phyloP scores from a whole-genome alignment of 1,140 invertebrate species.

The Spodoptera litura region DNA sequence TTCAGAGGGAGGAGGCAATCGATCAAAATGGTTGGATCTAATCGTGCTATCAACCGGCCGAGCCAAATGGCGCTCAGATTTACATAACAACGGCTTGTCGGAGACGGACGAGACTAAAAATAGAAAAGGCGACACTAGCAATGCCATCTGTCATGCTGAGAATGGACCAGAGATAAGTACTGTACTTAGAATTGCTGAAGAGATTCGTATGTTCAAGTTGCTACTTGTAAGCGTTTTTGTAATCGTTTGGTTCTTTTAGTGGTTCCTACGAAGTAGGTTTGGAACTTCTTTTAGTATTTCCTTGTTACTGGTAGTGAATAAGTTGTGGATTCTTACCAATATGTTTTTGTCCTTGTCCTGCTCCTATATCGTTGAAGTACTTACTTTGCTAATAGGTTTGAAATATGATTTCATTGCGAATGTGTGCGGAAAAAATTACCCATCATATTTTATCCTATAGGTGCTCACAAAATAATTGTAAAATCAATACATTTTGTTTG shows the following conservation, averaged over 20 bases:
- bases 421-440: too few species aligned
- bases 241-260: neutral
- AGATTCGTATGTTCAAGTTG: neutral
- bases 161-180: constrained; percentile 1
- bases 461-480: too few species aligned
- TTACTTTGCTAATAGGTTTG: too few species aligned
- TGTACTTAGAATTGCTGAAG: neutral
- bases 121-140: neutral
- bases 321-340: neutral
- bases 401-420: too few species aligned
- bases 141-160: neutral
- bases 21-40: constrained; percentile 32
- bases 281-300: too few species aligned
- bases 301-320: too few species aligned
- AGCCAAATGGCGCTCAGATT: constrained; percentile 27
- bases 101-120: neutral
- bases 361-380: too few species aligned
- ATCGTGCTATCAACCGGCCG: constrained; percentile 21
- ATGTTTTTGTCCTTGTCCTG: too few species aligned
- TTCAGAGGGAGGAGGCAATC: neutral
- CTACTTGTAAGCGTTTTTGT: neutral
- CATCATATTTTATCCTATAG: too few species aligned
- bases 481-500: too few species aligned
- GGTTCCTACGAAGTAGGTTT: too few species aligned
- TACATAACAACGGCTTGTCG: constrained; percentile 5